phyloP scores from a whole-genome alignment of 2,888 invertebrate species.

The Agriopis marginaria region DNA sequence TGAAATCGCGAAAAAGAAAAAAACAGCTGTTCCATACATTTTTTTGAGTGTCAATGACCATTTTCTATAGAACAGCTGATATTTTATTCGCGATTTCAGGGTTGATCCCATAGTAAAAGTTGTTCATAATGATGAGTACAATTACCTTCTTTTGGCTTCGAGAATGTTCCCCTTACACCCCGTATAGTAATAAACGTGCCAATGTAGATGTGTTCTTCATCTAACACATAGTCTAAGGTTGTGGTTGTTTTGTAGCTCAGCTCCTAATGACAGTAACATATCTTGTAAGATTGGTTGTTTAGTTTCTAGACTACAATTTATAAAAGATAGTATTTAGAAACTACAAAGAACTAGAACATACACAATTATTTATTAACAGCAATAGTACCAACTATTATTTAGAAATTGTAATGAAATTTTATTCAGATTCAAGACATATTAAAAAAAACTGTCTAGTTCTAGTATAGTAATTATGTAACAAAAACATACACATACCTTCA shows the following conservation, averaged over 20 bases:
- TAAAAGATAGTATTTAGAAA: slow-evolving; percentile 9
- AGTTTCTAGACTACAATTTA: slow-evolving; percentile 55
- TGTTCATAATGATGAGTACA: too few relatives aligned
- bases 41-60: too few relatives aligned
- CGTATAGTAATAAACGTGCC: not conserved
- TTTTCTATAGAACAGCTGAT: too few relatives aligned
- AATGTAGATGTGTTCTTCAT: not conserved
- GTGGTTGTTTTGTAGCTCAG: slow-evolving; percentile 66
- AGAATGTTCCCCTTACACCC: too few relatives aligned
- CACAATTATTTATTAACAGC: not conserved
- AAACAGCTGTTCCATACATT: too few relatives aligned
- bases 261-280: slow-evolving; percentile 69
- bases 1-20: too few relatives aligned
- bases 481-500: slow-evolving; percentile 4
- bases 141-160: too few relatives aligned
- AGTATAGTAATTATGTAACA: slow-evolving; percentile 25
- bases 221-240: slow-evolving; percentile 59
- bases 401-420: slow-evolving; percentile 2
- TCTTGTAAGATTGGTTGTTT: slow-evolving; percentile 66
- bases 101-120: too few relatives aligned
- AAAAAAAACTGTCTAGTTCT: not conserved
- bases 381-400: slow-evolving; percentile 10
- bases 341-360: slow-evolving; percentile 1
- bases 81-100: too few relatives aligned
- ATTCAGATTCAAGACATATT: slow-evolving; percentile 23